Conservation (phyloP, 2,113 vertebrate species). For the Ursus arctos region DNA sequence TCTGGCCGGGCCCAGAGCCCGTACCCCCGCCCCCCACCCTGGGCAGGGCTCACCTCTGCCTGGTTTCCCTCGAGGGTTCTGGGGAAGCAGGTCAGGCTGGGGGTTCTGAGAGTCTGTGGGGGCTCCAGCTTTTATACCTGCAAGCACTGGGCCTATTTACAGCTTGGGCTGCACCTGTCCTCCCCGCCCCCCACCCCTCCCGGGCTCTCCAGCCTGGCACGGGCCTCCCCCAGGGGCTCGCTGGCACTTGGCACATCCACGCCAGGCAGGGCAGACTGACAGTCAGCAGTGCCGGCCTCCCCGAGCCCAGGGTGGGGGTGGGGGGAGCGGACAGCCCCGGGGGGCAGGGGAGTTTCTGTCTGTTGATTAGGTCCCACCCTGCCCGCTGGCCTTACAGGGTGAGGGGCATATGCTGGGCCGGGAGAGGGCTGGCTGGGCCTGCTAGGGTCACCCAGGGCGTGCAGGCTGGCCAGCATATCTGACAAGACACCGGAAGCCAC, state of each 20-base stretch:
- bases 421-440: not conserved
- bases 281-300: not conserved
- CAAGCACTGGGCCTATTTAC: not conserved
- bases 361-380: not conserved
- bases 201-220: not conserved
- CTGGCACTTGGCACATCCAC: not conserved
- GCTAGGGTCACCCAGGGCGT: too few relatives aligned
- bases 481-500: not conserved
- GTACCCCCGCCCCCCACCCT: not conserved
- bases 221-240: not conserved
- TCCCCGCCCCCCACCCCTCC: accelerated
- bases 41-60: not conserved
- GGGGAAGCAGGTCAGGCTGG: not conserved
- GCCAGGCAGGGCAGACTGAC: not conserved
- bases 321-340: not conserved
- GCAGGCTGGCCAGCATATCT: not conserved
- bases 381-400: not conserved
- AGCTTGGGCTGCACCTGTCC: not conserved
- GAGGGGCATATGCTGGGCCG: accelerated
- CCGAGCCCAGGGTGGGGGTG: not conserved
- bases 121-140: not conserved
- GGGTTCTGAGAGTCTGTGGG: not conserved
- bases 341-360: not conserved
- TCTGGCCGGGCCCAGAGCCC: accelerated
- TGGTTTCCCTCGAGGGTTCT: not conserved